Evolutionary conservation across 2,888 invertebrate species (phyloP).

Genomic region (Zelleria hepariella): DNA sequence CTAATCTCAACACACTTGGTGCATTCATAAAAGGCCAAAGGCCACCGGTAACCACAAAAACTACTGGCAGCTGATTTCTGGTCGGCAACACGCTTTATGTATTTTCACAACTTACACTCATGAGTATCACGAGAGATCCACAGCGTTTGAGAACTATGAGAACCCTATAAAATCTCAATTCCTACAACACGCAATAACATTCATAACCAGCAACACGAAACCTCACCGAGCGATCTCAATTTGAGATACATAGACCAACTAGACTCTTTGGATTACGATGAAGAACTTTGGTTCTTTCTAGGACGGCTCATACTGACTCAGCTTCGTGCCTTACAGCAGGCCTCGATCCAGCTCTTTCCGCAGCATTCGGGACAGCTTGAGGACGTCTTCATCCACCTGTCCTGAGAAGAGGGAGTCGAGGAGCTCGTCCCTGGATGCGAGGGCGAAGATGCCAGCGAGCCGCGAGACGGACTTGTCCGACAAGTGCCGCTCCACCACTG

Average conservation of each 20-base stretch:
- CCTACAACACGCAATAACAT: neutral
- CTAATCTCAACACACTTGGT: no score
- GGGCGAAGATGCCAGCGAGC: constrained; percentile 81
- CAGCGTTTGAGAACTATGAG: no score
- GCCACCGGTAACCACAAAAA: no score
- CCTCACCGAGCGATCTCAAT: neutral
- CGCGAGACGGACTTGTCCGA: constrained; percentile 87
- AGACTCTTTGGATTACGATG: neutral
- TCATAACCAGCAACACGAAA: neutral
- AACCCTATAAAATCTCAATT: neutral
- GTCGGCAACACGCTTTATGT: no score
- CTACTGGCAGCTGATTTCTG: no score
- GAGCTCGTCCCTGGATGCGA: constrained; percentile 54
- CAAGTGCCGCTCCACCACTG: constrained; percentile 83
- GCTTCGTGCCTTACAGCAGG: constrained; percentile 44
- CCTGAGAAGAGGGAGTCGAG: constrained; percentile 59
- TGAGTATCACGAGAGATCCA: no score
- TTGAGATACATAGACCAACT: neutral
- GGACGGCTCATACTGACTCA: neutral
- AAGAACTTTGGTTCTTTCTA: neutral
- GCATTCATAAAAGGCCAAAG: no score
- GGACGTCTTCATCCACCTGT: constrained; percentile 55
- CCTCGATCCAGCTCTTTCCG: constrained; percentile 62
- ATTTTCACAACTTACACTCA: no score
- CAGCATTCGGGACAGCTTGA: constrained; percentile 56